Conservation (phyloP, 2,797 vertebrate genomes). For the Bufotes viridis region DNA sequence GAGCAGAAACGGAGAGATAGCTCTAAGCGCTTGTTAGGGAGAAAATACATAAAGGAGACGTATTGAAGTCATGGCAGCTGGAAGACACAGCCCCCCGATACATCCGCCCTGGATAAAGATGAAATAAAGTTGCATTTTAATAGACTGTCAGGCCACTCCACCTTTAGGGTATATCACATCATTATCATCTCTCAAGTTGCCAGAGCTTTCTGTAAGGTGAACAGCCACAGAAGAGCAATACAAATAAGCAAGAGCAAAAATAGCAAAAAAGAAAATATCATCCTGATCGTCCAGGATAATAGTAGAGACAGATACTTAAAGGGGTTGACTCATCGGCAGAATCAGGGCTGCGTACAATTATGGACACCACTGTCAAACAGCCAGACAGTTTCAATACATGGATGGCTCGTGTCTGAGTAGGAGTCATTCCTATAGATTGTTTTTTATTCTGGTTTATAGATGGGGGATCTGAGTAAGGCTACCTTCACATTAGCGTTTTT, state of each 20-base stretch:
- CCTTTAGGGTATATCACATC: slow-evolving; percentile 11
- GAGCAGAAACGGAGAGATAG: background rate
- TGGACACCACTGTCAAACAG: too few relatives aligned
- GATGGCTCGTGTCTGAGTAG: too few relatives aligned
- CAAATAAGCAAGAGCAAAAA: background rate
- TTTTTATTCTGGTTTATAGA: too few relatives aligned
- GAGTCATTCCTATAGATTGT: too few relatives aligned
- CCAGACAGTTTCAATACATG: too few relatives aligned
- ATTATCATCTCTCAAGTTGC: background rate
- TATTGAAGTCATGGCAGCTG: slow-evolving; percentile 18
- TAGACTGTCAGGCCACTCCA: slow-evolving; percentile 26
- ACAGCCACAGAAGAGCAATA: background rate
- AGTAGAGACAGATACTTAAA: too few relatives aligned
- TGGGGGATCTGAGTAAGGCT: too few relatives aligned
- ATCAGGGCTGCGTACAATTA: too few relatives aligned
- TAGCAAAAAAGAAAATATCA: background rate
- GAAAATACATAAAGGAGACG: slow-evolving; percentile 30
- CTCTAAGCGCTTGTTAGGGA: slow-evolving; percentile 38
- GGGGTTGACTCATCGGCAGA: too few relatives aligned
- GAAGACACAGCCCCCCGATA: background rate
- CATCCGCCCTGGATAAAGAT: slow-evolving; percentile 2
- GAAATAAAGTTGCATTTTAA: slow-evolving; percentile 14
- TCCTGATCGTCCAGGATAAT: too few relatives aligned
- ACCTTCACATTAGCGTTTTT: too few relatives aligned
- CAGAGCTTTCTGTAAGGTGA: background rate